Evolutionary conservation across 1,140 invertebrate species (phyloP), one percentile per base, ranked within the genome.

Genomic region (Rhagoletis zephyria): DNA sequence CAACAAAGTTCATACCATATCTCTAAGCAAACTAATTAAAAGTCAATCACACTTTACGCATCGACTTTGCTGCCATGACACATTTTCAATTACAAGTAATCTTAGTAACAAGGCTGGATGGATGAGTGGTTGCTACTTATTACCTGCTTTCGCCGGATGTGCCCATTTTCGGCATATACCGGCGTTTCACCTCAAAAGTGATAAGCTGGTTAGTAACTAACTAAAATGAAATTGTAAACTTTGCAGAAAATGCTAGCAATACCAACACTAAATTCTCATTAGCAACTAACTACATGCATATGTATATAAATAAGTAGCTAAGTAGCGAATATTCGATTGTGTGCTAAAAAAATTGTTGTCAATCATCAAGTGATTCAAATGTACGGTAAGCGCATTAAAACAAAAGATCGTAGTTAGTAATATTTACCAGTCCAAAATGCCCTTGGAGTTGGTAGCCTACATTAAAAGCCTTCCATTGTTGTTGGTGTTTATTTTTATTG

Each of bases 11-110:
- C 4, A 30, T 30, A 7, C 61, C 19, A 10, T 30, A 67, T 48
- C 12, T 45, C 45, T 10, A 74, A 48, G 40, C 42, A 45, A 74
- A 74, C 19, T 74, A 74, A 74, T 74, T 74, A 74, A 74, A 74
- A 74, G 70, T 74, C 70, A 14, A 74, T 74, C 70, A 48, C 10
- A 51, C 45, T 16, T 40, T 12, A 45, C 14, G 16, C 45, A 48
- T 74, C 48, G 70, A 48, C 70, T 74, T 74, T 74, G 42, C 42
- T 12, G 12, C 14, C 14, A 45, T 74, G 70, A 5, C 70, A 74
- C 19, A 67, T 67, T 40, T 19, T 42, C 30, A 67, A 40, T 67
- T 40, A 40, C 19, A 30, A 12, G 19, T 1, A 40, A 30, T 40
- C 30, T 4, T 67, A 40, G 40, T 67, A 67, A 67, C 19, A 30